A percentile compares a stretch with the other conserved stretches of the same genome.
These are phyloP conservation scores for Temnothorax rugatulus DNA, from an alignment of 2,888 invertebrate species.

Conservation along the genomic window DNA sequence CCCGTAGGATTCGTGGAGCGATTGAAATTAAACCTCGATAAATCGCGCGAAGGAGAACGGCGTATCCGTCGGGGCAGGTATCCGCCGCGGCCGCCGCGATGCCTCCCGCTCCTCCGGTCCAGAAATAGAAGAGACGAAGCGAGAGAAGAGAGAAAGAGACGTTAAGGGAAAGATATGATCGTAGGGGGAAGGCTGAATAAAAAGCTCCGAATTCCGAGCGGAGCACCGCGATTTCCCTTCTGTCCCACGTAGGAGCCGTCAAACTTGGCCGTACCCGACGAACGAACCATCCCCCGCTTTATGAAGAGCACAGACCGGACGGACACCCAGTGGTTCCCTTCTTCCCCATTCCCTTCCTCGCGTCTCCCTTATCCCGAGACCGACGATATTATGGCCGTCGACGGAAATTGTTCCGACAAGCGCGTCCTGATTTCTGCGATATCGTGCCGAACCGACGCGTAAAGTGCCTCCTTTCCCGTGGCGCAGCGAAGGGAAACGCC, in stretches of 20 bases:
- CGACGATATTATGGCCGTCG: slow-evolving; percentile 56
- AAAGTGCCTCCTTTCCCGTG: background rate
- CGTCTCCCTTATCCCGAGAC: slow-evolving; percentile 27
- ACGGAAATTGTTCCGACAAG: slow-evolving; percentile 66
- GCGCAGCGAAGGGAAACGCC: slow-evolving; percentile 17
- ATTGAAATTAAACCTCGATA: slow-evolving; percentile 73
- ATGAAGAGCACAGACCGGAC: slow-evolving; percentile 49
- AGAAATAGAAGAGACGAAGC: background rate
- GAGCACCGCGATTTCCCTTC: slow-evolving; percentile 32
- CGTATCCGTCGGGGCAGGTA: background rate
- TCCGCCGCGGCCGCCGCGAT: slow-evolving; percentile 3
- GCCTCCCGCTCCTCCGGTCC: slow-evolving; percentile 8
- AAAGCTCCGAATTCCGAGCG: slow-evolving; percentile 59
- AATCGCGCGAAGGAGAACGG: slow-evolving; percentile 55
- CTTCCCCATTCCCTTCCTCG: slow-evolving; percentile 1
- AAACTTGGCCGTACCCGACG: slow-evolving; percentile 18
- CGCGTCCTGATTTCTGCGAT: slow-evolving; percentile 62
- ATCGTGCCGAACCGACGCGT: slow-evolving; percentile 34
- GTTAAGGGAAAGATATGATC: slow-evolving; percentile 27
- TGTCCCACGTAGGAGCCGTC: slow-evolving; percentile 35
- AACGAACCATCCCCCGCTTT: slow-evolving; percentile 14
- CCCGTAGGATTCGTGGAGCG: slow-evolving; percentile 39
- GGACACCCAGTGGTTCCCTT: slow-evolving; percentile 1
- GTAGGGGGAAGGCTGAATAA: slow-evolving; percentile 48
- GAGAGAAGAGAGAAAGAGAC: background rate